phyloP scores from a whole-genome alignment of 2,888 invertebrate genomes.

The Nymphalis urticae region DNA sequence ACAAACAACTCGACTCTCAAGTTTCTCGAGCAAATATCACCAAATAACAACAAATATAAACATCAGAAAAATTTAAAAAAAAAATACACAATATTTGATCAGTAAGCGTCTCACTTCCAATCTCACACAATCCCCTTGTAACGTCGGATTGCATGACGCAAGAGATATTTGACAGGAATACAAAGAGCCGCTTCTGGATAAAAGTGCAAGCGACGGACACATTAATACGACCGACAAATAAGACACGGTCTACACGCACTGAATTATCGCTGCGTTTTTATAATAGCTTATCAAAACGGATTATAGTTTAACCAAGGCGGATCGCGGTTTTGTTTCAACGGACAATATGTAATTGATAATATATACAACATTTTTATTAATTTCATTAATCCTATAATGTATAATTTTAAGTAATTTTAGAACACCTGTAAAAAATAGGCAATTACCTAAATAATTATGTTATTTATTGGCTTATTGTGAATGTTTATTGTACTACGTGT shows the following conservation, averaged over 20 bases:
- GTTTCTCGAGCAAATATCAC: not conserved
- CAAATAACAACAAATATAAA: not conserved
- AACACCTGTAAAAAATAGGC: no score
- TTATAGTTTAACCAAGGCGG: not conserved
- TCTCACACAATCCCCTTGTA: constrained; percentile 24
- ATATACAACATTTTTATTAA: no score
- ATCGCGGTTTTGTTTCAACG: not conserved
- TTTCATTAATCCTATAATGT: no score
- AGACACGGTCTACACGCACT: not conserved
- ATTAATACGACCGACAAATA: constrained; percentile 5
- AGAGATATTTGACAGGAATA: constrained; percentile 19
- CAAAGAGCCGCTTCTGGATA: constrained; percentile 5
- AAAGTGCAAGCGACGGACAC: constrained; percentile 4
- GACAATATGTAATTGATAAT: no score
- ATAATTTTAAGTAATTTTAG: no score
- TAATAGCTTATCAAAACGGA: not conserved
- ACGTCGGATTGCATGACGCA: constrained; percentile 38
- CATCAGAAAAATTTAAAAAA: not conserved
- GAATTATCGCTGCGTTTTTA: not conserved
- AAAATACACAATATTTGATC: constrained; percentile 27
- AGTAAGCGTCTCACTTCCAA: constrained; percentile 30
- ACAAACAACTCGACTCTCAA: no score
- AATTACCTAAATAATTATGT: no score
- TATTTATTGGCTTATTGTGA: no score
- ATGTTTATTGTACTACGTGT: no score